Conservation (phyloP, 2,888 invertebrate genomes). For the Artemia sp. region DNA sequence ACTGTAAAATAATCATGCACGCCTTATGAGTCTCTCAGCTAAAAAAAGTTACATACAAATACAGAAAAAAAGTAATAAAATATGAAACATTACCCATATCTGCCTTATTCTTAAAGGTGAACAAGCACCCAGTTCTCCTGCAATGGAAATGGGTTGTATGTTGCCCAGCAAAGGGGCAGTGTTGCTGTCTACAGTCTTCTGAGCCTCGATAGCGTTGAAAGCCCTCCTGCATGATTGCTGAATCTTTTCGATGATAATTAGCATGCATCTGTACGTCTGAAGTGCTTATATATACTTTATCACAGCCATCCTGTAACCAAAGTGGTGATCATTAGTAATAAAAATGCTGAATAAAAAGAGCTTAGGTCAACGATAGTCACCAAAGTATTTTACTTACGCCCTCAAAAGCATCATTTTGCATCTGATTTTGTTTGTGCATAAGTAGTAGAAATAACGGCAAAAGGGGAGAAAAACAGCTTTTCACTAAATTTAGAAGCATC, state of each 20-base stretch:
- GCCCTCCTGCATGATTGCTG: constrained; percentile 91
- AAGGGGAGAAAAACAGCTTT: too few relatives aligned
- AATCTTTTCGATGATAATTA: constrained; percentile 93
- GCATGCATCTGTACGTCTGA: constrained; percentile 99
- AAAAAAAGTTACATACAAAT: constrained; percentile 9
- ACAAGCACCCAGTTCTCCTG: constrained; percentile 62
- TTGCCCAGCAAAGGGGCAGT: constrained; percentile 82
- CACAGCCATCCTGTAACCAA: constrained; percentile 36
- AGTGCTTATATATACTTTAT: constrained; percentile 90
- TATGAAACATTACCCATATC: constrained; percentile 75
- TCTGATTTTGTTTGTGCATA: too few relatives aligned
- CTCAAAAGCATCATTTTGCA: too few relatives aligned
- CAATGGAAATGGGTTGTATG: constrained; percentile 97
- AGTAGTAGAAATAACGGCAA: too few relatives aligned
- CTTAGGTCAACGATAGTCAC: too few relatives aligned
- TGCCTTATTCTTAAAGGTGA: constrained; percentile 95
- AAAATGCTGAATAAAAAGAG: too few relatives aligned
- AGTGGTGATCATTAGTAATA: too few relatives aligned
- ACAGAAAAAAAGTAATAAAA: neutral
- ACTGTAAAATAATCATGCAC: neutral
- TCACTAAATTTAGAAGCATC: too few relatives aligned
- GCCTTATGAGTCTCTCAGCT: neutral
- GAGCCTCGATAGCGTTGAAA: constrained; percentile 91
- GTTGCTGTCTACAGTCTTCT: constrained; percentile 78
- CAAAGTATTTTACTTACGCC: too few relatives aligned